A percentile compares a stretch with the other conserved stretches of the same genome.
Evolutionary conservation across 2,797 vertebrate species (phyloP).

Genomic region (Tarsius wallacei): DNA sequence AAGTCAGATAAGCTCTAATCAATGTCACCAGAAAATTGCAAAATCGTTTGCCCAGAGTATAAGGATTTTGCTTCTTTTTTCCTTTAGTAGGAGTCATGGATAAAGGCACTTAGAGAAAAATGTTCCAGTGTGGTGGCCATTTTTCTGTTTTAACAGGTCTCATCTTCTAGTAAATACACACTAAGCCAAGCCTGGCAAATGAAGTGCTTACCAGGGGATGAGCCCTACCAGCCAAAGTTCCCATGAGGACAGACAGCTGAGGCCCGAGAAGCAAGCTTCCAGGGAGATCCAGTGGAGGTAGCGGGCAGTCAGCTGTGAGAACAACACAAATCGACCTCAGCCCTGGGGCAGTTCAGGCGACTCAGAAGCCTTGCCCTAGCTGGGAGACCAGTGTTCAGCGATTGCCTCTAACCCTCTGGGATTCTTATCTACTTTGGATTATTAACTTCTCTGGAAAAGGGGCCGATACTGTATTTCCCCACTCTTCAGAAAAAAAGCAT

Average conservation of each 20-base stretch:
- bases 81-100: conserved; percentile 45
- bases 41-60: conserved; percentile 60
- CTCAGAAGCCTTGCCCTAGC: not conserved
- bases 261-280: not conserved
- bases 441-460: conserved; percentile 24
- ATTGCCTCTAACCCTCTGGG: not conserved
- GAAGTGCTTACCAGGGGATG: conserved; percentile 39
- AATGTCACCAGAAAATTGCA: conserved; percentile 70
- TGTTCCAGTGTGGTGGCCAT: conserved; percentile 8
- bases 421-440: not conserved
- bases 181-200: conserved; percentile 59
- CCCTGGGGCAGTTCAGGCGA: not conserved
- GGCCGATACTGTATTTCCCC: not conserved
- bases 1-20: conserved; percentile 75
- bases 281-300: not conserved
- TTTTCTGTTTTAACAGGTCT: conserved; percentile 71
- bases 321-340: not conserved
- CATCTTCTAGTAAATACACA: conserved; percentile 67
- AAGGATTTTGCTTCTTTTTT: conserved; percentile 69
- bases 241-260: conserved; percentile 58
- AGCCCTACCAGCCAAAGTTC: conserved; percentile 58
- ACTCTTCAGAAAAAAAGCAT: not conserved
- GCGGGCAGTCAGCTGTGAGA: not conserved
- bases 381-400: not conserved
- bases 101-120: conserved; percentile 70